Evolutionary conservation across 2,113 vertebrate species (phyloP).

Genomic region (Heteronetta atricapilla): DNA sequence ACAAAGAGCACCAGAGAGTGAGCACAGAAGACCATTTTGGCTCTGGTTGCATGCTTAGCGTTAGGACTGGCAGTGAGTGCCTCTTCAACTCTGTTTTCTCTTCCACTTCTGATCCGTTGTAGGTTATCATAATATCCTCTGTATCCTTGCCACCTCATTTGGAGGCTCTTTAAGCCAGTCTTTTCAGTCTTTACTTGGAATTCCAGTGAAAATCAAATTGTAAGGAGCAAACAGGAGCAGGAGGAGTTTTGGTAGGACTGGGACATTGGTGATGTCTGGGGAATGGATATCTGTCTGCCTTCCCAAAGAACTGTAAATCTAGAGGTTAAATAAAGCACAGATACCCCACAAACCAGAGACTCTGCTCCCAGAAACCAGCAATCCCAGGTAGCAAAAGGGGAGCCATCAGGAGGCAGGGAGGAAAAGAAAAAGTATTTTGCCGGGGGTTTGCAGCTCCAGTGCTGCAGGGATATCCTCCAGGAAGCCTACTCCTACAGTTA

Average conservation of each 20-base stretch:
- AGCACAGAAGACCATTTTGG: not conserved
- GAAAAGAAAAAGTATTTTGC: not conserved
- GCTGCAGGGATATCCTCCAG: not conserved
- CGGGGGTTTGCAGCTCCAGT: not conserved
- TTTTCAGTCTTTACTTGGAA: not conserved
- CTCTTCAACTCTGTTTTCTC: not conserved
- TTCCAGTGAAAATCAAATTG: not conserved
- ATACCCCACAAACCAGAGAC: fast-evolving
- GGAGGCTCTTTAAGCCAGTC: not conserved
- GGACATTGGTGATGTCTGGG: not conserved
- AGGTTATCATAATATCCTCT: not conserved
- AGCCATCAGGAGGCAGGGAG: not conserved
- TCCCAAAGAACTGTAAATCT: not conserved
- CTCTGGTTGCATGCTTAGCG: not conserved
- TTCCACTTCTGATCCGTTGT: not conserved
- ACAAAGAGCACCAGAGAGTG: not conserved
- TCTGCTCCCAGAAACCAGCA: not conserved
- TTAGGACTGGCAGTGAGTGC: not conserved
- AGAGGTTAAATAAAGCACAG: not conserved
- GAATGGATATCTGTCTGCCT: fast-evolving
- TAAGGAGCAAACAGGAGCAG: not conserved
- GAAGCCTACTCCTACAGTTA: not conserved
- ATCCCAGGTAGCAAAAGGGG: not conserved
- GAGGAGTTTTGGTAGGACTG: not conserved
- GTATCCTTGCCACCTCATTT: not conserved